A percentile compares a stretch with the other conserved stretches of the same genome.
phyloP scores from a whole-genome alignment of 2,888 invertebrate genomes.

The Danaus chrysippus region DNA sequence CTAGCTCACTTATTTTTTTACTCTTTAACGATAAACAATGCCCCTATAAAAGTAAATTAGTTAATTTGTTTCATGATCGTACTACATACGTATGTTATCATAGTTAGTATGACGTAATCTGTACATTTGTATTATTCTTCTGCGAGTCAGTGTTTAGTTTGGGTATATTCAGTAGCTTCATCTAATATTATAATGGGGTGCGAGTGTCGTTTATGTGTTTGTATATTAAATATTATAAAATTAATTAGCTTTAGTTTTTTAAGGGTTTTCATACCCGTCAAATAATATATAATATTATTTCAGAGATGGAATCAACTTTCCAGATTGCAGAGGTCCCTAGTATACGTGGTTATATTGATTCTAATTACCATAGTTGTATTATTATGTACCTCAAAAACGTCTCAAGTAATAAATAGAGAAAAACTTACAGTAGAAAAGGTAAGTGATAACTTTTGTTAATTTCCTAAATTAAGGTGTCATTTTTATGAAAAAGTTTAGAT shows the following conservation, averaged over 20 bases:
- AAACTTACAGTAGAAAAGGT: constrained; percentile 47
- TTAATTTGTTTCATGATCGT: not conserved
- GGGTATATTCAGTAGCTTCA: not conserved
- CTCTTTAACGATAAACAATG: too few species aligned
- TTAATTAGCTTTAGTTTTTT: not conserved
- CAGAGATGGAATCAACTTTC: constrained; percentile 94
- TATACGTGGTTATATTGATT: constrained; percentile 81
- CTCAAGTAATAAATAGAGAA: constrained; percentile 42
- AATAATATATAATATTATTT: constrained; percentile 43
- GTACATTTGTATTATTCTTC: not conserved
- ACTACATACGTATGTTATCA: not conserved
- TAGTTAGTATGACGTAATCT: constrained; percentile 5
- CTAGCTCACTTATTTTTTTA: too few species aligned
- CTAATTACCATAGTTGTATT: constrained; percentile 80
- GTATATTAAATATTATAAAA: not conserved
- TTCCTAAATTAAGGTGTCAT: too few species aligned
- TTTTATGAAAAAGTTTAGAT: too few species aligned
- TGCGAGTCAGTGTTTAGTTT: not conserved
- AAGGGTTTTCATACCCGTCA: not conserved
- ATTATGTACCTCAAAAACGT: constrained; percentile 67
- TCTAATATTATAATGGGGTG: not conserved
- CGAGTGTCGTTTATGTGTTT: not conserved
- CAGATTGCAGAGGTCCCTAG: constrained; percentile 87
- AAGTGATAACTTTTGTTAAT: constrained; percentile 29
- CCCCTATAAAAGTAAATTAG: too few species aligned